Evolutionary conservation across 1,140 invertebrate species (phyloP), one percentile per base, ranked within the genome.

Genomic region (Lepeophtheirus salmonis): DNA sequence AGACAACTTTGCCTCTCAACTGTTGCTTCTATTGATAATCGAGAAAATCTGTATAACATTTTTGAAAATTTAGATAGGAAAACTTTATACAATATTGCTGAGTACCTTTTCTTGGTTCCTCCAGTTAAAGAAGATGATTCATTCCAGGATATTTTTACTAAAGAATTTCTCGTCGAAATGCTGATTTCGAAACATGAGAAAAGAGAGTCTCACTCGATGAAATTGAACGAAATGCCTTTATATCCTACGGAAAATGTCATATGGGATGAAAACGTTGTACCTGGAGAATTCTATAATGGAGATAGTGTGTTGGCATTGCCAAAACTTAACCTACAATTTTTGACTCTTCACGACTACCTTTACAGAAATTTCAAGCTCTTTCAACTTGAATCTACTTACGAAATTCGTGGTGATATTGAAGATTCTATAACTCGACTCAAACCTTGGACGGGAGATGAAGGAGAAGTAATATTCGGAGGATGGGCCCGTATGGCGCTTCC

Each of bases 211-310:
- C 95, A 97, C 68, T 71, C 97, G 30, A 87, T 97, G 70, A 83
- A 86, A 52, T 72, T 99, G 1, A 99, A 99, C 69, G 84, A 90
- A 65, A 95, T 98, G 88, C 92, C 96, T 0, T 74, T 99, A 0
- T 99, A 98, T 72, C 96, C 95, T 0, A 97, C 91, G 0, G 95
- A 99, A 70, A 82, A 89, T 54, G 83, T 98, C 10, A 95, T 99
- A 65, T 99, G 96, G 96, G 90, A 99, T 73, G 92, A 97, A 70
- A 97, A 96, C 69, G 81, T 98, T 25, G 94, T 99, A 0, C 96
- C 96, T 0, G 89, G 87, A 0, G 92, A 97, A 67, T 96, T 94
- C 71, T 97, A 89, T 72, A 89, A 86, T 56, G 89, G 90, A 0
- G 91, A 97, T 71, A 88, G 83, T 23, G 91, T 87, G 67, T 73